Evolutionary conservation across 2,888 invertebrate genomes (phyloP).

Genomic region (Drosophila limbata): DNA sequence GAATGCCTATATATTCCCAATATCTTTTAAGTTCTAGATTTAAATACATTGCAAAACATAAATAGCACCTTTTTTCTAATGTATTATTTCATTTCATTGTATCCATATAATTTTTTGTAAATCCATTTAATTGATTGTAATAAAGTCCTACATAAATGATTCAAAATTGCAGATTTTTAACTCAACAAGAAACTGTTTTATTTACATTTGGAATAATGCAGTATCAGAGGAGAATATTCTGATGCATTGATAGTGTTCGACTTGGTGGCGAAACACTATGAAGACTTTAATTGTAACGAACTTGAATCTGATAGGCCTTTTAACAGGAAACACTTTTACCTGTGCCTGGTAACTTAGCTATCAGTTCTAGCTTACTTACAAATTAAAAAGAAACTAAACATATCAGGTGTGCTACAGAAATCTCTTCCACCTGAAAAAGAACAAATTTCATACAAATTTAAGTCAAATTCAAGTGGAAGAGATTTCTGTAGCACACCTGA

Average conservation of each 20-base stretch:
- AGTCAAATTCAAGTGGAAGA: too few species aligned
- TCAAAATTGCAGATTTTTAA: conserved; percentile 1
- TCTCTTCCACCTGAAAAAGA: too few species aligned
- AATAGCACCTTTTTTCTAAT: conserved; percentile 60
- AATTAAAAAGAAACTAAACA: too few species aligned
- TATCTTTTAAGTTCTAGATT: conserved; percentile 64
- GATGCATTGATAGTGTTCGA: background rate
- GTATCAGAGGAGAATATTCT: too few species aligned
- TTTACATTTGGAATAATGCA: background rate
- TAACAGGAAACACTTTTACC: background rate
- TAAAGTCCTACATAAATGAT: conserved; percentile 48
- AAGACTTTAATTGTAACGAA: background rate
- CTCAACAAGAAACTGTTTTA: background rate
- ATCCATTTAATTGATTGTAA: conserved; percentile 70
- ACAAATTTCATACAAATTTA: too few species aligned
- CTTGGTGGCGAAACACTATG: background rate
- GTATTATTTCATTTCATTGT: conserved; percentile 64
- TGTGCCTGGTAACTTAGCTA: too few species aligned
- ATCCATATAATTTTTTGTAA: conserved; percentile 67
- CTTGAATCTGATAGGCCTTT: background rate
- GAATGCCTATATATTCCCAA: conserved; percentile 56
- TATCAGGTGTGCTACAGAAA: too few species aligned
- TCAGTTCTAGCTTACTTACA: too few species aligned
- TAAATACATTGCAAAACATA: conserved; percentile 62
- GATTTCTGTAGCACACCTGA: too few species aligned